phyloP scores from a whole-genome alignment of 1,140 invertebrate species.

The Drosophila nikananu region DNA sequence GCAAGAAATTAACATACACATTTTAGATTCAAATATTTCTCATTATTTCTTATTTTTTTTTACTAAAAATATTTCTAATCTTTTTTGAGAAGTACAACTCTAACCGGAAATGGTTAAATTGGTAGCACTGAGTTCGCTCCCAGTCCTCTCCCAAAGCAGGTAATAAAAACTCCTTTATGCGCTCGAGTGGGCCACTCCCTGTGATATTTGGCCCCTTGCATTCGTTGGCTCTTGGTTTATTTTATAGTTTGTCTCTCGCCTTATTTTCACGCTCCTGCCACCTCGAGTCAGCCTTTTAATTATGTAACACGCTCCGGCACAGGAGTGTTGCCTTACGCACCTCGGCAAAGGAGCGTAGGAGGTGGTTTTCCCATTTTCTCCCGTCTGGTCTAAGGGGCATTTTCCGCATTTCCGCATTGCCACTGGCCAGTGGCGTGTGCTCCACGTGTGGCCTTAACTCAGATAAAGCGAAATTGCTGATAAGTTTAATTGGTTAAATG shows the following conservation, averaged over 20 bases:
- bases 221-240: slow-evolving; percentile 55
- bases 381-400: not conserved
- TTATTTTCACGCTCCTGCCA: slow-evolving; percentile 58
- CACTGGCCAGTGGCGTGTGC: slow-evolving; percentile 48
- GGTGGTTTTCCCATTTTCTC: slow-evolving; percentile 46
- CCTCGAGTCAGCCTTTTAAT: slow-evolving; percentile 57
- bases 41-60: no score
- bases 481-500: slow-evolving; percentile 73
- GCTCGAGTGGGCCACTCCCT: slow-evolving; percentile 56
- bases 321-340: slow-evolving; percentile 74
- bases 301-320: slow-evolving; percentile 67
- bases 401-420: slow-evolving; percentile 23
- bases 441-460: slow-evolving; percentile 67
- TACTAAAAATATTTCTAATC: not conserved
- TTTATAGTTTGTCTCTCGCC: slow-evolving; percentile 78
- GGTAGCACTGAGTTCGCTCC: not conserved
- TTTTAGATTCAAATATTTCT: no score
- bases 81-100: not conserved
- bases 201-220: slow-evolving; percentile 55
- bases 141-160: not conserved
- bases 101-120: not conserved
- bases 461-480: slow-evolving; percentile 71
- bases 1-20: not conserved
- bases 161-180: slow-evolving; percentile 75
- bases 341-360: slow-evolving; percentile 40